Conservation (phyloP, 2,797 vertebrate species). For the Limnodromus scolopaceus region DNA sequence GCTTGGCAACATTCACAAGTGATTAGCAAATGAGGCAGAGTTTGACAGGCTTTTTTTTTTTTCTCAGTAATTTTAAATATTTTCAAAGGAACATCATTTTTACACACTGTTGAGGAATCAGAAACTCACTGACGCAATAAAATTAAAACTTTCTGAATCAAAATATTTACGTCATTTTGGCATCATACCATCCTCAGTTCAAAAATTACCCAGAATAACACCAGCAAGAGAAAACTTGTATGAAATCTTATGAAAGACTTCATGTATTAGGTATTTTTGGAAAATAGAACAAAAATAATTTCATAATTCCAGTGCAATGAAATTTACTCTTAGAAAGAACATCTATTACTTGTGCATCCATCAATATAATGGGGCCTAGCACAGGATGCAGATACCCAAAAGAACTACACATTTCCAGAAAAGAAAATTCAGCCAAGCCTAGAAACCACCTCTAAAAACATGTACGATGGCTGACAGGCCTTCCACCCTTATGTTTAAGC, state of each 20-base stretch:
- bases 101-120: not conserved
- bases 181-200: not conserved
- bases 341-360: not conserved
- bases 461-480: accelerated
- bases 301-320: not conserved
- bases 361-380: not conserved
- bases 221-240: not conserved
- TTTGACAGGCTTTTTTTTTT: no score
- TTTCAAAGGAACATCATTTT: not conserved
- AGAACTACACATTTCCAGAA: not conserved
- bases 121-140: not conserved
- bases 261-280: not conserved
- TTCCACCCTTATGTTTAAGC: not conserved
- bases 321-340: not conserved
- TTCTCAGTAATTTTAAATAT: not conserved
- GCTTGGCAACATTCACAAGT: not conserved
- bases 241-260: not conserved
- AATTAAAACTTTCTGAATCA: not conserved
- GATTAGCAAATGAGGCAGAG: not conserved
- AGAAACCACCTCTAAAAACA: not conserved
- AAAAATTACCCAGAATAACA: not conserved
- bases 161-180: not conserved
- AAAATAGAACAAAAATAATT: not conserved
- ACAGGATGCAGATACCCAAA: not conserved
- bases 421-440: not conserved